Percentiles rank a stretch among this genome's conserved stretches.
Conservation (phyloP, 2,797 vertebrate species). For the Schizopygopsis malacanthus region DNA sequence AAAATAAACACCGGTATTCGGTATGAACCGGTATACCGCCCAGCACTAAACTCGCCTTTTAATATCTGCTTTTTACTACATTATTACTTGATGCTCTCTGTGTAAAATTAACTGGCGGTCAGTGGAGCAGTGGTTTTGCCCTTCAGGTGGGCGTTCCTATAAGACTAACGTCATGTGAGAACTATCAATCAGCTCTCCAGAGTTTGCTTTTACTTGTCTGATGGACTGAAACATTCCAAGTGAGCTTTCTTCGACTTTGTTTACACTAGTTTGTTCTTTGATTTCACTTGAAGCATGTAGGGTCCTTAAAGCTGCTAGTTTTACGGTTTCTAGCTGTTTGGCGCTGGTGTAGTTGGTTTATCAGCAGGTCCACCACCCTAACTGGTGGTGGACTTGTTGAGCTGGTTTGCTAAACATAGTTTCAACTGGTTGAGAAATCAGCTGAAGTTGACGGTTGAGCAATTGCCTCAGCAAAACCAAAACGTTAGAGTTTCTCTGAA, state of each 20-base stretch:
- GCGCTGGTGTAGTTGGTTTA: not conserved
- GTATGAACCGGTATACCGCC: no score
- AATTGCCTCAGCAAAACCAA: not conserved
- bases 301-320: not conserved
- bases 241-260: not conserved
- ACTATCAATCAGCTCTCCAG: no score
- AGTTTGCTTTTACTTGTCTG: no score
- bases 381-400: not conserved
- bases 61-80: no score
- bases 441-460: not conserved
- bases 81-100: no score
- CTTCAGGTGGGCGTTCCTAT: no score
- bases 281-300: not conserved
- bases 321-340: not conserved
- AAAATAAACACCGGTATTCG: no score
- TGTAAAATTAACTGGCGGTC: no score
- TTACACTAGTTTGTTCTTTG: not conserved
- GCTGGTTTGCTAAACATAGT: not conserved
- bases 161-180: no score
- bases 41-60: no score
- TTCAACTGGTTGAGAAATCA: not conserved
- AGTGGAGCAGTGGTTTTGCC: no score
- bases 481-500: not conserved
- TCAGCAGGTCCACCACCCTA: not conserved
- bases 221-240: not conserved